Evolutionary conservation across 2,113 vertebrate genomes (phyloP).

Genomic region (Paralichthys olivaceus): DNA sequence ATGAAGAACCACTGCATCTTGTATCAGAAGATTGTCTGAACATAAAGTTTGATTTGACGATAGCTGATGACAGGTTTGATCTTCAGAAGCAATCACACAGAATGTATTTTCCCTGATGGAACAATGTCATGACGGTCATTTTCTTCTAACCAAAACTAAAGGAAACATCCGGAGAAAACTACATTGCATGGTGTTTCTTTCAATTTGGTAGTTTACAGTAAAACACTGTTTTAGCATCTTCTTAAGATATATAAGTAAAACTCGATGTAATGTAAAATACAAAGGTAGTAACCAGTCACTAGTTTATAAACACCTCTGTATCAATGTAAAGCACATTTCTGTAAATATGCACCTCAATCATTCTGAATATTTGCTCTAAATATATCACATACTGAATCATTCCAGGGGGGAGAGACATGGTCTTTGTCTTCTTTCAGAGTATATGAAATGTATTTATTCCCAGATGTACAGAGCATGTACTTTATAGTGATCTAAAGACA

Average conservation of each 20-base stretch:
- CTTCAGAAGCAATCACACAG: neutral
- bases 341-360: slow-evolving; percentile 51
- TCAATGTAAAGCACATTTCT: slow-evolving; percentile 33
- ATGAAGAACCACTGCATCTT: neutral
- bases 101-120: slow-evolving; percentile 3
- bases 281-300: neutral
- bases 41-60: neutral
- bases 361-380: slow-evolving; percentile 33
- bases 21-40: neutral
- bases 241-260: neutral
- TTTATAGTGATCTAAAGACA: slow-evolving; percentile 52
- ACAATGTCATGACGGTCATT: neutral
- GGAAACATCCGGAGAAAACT: neutral
- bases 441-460: slow-evolving; percentile 46
- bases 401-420: slow-evolving; percentile 49
- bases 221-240: slow-evolving; percentile 2
- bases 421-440: slow-evolving; percentile 51
- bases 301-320: slow-evolving; percentile 1
- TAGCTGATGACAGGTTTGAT: neutral
- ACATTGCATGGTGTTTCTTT: neutral
- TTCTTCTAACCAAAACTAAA: slow-evolving; percentile 1
- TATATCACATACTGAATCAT: slow-evolving; percentile 43
- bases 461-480: slow-evolving; percentile 65
- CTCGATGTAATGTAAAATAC: slow-evolving; percentile 23
- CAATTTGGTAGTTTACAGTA: slow-evolving; percentile 2